A percentile compares a stretch with the other conserved stretches of the same genome.
Evolutionary conservation across 2,797 vertebrate species (phyloP).

Genomic region (Acanthornis magna): DNA sequence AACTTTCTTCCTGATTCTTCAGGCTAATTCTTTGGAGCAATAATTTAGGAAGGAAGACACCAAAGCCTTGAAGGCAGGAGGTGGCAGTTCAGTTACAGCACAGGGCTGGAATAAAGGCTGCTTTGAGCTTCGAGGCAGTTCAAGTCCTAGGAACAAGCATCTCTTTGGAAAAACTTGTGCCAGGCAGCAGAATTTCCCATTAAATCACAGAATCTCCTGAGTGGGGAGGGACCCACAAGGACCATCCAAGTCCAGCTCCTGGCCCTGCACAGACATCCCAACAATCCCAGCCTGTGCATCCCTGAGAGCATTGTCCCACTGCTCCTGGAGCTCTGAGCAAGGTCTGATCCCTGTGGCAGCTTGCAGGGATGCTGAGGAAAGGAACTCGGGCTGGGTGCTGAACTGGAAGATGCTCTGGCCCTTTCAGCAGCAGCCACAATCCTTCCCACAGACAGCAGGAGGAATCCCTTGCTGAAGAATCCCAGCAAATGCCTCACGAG

Average conservation of each 20-base stretch:
- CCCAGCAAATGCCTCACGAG: not conserved
- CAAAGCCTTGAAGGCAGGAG: not conserved
- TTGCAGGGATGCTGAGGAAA: not conserved
- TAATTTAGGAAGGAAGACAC: not conserved
- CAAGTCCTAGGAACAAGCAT: not conserved
- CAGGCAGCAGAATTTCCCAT: not conserved
- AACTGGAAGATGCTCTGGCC: not conserved
- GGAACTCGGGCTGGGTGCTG: not conserved
- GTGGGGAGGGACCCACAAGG: not conserved
- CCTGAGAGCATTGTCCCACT: fast-evolving
- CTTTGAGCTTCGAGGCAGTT: not conserved
- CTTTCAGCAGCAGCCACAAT: not conserved
- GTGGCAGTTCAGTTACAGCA: not conserved
- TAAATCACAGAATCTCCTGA: not conserved
- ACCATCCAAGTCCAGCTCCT: not conserved
- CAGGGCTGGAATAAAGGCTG: not conserved
- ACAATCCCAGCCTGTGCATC: not conserved
- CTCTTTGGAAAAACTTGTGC: not conserved
- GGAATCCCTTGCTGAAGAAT: not conserved
- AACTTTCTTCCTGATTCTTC: too few species aligned
- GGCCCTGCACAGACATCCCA: not conserved
- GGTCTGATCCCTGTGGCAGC: not conserved
- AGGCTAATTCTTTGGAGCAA: not conserved
- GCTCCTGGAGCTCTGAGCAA: not conserved
- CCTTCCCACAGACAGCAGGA: not conserved